A percentile compares a stretch with the other conserved stretches of the same genome.
Evolutionary conservation across 2,888 invertebrate genomes (phyloP).

Genomic region (Cataglyphis cursor): DNA sequence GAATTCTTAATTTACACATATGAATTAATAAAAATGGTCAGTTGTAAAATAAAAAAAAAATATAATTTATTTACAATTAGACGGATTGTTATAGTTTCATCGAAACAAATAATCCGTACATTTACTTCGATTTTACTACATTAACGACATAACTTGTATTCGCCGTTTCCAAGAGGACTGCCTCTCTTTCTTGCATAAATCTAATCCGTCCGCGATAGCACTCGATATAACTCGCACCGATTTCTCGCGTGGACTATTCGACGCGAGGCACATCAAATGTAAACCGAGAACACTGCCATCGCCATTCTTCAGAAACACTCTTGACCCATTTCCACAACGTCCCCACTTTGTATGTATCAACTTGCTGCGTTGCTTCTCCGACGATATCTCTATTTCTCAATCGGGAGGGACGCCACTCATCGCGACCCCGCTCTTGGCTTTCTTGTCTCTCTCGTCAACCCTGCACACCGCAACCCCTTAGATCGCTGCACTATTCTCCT

Average conservation of each 20-base stretch:
- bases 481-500: neutral
- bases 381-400: slow-evolving; percentile 65
- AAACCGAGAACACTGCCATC: slow-evolving; percentile 66
- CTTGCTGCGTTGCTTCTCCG: slow-evolving; percentile 65
- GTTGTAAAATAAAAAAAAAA: neutral
- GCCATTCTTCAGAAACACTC: slow-evolving; percentile 59
- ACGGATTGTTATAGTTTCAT: neutral
- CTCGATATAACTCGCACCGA: neutral
- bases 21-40: neutral
- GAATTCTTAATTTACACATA: neutral
- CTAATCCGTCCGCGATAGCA: slow-evolving; percentile 8
- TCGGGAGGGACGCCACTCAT: slow-evolving; percentile 56
- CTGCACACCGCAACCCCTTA: neutral
- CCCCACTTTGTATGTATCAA: slow-evolving; percentile 70
- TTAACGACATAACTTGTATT: neutral
- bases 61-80: neutral
- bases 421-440: slow-evolving; percentile 31
- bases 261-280: slow-evolving; percentile 42
- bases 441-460: slow-evolving; percentile 22
- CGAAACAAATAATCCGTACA: neutral
- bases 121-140: neutral
- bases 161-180: neutral
- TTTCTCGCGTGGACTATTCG: slow-evolving; percentile 25
- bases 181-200: neutral
- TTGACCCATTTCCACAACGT: slow-evolving; percentile 73